These are phyloP conservation scores for Apodemia hepburni DNA, from an alignment of 2,888 invertebrate genomes.

Conservation along the genomic window DNA sequence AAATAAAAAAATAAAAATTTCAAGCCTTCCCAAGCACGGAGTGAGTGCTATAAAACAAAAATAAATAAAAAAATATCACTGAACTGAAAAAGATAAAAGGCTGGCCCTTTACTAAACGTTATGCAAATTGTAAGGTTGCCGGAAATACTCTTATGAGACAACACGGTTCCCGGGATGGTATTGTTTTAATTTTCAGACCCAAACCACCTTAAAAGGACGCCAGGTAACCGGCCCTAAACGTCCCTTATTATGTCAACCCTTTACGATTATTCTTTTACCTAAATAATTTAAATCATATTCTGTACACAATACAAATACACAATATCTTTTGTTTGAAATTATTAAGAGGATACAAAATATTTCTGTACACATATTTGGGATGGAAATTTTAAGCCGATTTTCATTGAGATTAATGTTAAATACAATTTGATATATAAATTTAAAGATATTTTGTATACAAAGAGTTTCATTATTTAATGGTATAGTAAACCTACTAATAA, in stretches of 20 bases:
- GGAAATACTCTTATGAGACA: slow-evolving; percentile 14
- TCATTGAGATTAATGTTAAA: too few species aligned
- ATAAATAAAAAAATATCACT: not conserved
- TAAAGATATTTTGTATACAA: too few species aligned
- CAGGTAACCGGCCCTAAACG: slow-evolving; percentile 8
- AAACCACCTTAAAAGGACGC: slow-evolving; percentile 5
- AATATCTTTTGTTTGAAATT: slow-evolving; percentile 4
- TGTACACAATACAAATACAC: slow-evolving; percentile 1
- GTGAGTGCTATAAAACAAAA: too few species aligned
- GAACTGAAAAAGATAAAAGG: not conserved
- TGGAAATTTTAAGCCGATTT: too few species aligned
- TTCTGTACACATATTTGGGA: not conserved
- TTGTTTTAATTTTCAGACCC: slow-evolving; percentile 12
- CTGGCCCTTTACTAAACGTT: not conserved
- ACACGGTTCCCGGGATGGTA: not conserved
- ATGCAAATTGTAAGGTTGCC: slow-evolving; percentile 6
- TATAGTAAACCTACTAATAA: too few species aligned
- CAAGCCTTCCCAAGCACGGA: too few species aligned
- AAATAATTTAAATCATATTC: slow-evolving; percentile 11
- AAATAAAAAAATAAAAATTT: too few species aligned
- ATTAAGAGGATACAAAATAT: not conserved
- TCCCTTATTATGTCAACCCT: slow-evolving; percentile 11
- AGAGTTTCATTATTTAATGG: too few species aligned
- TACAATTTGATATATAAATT: too few species aligned
- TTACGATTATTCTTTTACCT: slow-evolving; percentile 4